Base-by-base conservation (phyloP, 1,140 invertebrate genomes). In the Danaus melanippus region DNA sequence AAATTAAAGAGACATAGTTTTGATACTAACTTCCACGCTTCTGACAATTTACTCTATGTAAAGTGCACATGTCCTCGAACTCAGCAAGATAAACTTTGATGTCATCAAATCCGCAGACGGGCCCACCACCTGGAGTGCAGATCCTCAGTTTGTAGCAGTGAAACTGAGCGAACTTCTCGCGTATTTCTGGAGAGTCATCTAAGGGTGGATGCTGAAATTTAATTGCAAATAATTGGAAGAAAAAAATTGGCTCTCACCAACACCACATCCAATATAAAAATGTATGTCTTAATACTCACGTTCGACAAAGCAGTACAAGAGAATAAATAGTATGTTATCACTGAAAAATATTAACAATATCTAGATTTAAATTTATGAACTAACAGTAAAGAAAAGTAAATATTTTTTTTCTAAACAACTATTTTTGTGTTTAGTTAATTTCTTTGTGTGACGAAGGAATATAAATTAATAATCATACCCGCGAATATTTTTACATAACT, bases 21-120 rank as follows among this genome's bases (percentile, higher is more conserved):
- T 8, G 21, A 2, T 40, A 69, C 70, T 67, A 54, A 71, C 73
- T 49, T 46, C 74, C 69, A n/a, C 32, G 47, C 15, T 50, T 47
- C 1, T 64, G 17, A 45, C 76, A 79, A 42, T 77, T 79, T 0
- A 58, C 53, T 46, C 65, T 65, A 48, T 74, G 62, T 5, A 77
- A 42, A 0, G 60, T 66, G 46, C 76, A 79, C 9, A 61, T 10
- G 41, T 77, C 63, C 40, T 69, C 68, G 49, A 79, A 79, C 17
- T 69, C 52, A 0, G 68, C 73, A 6, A 79, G 47, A 8, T 50
- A 56, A 2, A 42, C 40, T 9, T n/a, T 10, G 1, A 45, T 39
- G 0, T 55, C 53, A 50, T 79, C 71, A 43, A 54, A 76, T 1
- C 71, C 76, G 42, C 76, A 79, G 2, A 76, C 67, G 44, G 56